Conservation (phyloP, 2,888 invertebrate genomes). For the Euplexia lucipara region DNA sequence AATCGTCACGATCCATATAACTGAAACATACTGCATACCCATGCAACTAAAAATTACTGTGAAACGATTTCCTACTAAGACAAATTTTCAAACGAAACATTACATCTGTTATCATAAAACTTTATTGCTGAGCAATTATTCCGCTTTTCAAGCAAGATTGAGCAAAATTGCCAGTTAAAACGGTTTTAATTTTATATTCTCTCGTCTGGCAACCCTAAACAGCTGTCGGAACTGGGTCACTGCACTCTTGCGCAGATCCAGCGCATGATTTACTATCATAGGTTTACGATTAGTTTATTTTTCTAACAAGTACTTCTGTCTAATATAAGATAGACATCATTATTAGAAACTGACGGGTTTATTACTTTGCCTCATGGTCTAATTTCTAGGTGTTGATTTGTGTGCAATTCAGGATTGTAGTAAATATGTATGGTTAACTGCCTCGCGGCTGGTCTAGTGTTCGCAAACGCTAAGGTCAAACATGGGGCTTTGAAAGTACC, state of each 20-base stretch:
- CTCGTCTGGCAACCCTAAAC: conserved; percentile 53
- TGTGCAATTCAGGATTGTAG: conserved; percentile 5
- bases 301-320: conserved; percentile 38
- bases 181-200: conserved; percentile 26
- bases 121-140: conserved; percentile 36
- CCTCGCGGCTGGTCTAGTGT: too few relatives aligned
- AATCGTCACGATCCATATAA: not conserved
- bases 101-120: conserved; percentile 21
- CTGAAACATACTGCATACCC: too few relatives aligned
- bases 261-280: conserved; percentile 56
- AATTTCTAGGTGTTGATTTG: not conserved
- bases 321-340: conserved; percentile 32
- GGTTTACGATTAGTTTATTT: conserved; percentile 60
- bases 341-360: conserved; percentile 15
- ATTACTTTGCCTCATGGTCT: not conserved
- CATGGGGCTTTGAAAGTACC: too few relatives aligned
- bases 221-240: conserved; percentile 55
- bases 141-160: conserved; percentile 32
- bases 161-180: conserved; percentile 36
- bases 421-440: not conserved
- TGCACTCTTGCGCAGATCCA: conserved; percentile 55
- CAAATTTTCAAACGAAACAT: conserved; percentile 28
- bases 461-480: too few relatives aligned
- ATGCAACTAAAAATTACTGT: not conserved
- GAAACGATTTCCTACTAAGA: not conserved